These are phyloP conservation scores for Calliopum simillimum DNA, from an alignment of 2,888 invertebrate genomes.

Conservation along the genomic window DNA sequence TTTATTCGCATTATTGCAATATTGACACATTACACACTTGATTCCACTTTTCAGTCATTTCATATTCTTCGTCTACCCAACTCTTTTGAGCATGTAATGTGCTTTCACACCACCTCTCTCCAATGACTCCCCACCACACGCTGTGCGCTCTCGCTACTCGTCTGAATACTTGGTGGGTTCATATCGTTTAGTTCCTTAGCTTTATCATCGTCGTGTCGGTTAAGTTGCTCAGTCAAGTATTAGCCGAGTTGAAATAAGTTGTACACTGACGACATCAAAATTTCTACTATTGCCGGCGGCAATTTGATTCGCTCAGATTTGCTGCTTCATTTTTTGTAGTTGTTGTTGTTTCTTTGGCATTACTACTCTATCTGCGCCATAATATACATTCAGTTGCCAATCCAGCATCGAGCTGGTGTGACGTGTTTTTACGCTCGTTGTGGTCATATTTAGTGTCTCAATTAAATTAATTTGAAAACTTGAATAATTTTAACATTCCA, in stretches of 20 bases:
- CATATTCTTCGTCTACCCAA: neutral
- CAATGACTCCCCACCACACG: too few relatives aligned
- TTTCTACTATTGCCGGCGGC: too few relatives aligned
- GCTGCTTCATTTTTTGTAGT: neutral
- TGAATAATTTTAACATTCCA: too few relatives aligned
- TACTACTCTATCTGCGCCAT: neutral
- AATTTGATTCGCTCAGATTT: too few relatives aligned
- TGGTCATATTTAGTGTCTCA: too few relatives aligned
- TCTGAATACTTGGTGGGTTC: too few relatives aligned
- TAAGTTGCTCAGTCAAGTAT: constrained; percentile 8
- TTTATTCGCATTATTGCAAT: neutral
- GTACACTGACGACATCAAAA: too few relatives aligned
- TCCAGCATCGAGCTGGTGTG: constrained; percentile 2
- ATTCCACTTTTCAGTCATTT: neutral
- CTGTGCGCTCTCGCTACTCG: too few relatives aligned
- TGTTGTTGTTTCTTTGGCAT: neutral
- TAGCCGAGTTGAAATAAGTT: too few relatives aligned
- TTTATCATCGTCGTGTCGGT: neutral
- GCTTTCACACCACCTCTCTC: constrained; percentile 25
- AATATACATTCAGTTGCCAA: constrained; percentile 12
- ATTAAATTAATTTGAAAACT: too few relatives aligned
- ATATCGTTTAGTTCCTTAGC: neutral
- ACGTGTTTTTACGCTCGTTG: neutral
- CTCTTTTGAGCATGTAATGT: too few relatives aligned
- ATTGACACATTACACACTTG: constrained; percentile 12